Evolutionary conservation across 2,888 invertebrate genomes (phyloP).

Genomic region (Cacoxenus indagator): DNA sequence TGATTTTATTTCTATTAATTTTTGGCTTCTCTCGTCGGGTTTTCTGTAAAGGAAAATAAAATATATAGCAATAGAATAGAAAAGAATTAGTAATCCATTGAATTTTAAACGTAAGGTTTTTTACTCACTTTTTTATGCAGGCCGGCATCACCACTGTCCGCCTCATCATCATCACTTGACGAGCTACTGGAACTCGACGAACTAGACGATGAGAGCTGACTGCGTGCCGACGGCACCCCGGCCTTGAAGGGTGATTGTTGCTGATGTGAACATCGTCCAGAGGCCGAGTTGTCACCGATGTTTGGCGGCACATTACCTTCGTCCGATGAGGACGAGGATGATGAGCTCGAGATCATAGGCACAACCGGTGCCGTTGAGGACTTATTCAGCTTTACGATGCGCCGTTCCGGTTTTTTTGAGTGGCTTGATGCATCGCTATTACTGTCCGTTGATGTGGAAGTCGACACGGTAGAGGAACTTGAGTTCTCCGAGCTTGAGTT

Average conservation of each 20-base stretch:
- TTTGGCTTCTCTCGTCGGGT: constrained; percentile 66
- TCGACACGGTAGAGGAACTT: constrained; percentile 40
- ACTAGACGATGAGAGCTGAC: constrained; percentile 40
- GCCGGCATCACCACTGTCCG: constrained; percentile 55
- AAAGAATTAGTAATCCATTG: background rate
- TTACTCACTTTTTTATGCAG: constrained; percentile 47
- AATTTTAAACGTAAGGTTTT: too few species aligned
- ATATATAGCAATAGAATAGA: background rate
- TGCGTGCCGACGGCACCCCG: constrained; percentile 26
- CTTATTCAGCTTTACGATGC: constrained; percentile 55
- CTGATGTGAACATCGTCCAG: constrained; percentile 31
- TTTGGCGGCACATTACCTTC: constrained; percentile 40
- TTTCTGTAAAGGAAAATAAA: constrained; percentile 41
- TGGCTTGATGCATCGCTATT: constrained; percentile 2
- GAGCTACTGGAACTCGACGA: constrained; percentile 37
- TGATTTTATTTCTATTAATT: constrained; percentile 80
- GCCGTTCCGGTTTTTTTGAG: constrained; percentile 29
- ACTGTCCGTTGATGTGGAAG: constrained; percentile 27
- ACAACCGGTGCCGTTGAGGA: constrained; percentile 5
- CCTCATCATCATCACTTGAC: constrained; percentile 53
- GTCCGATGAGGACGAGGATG: constrained; percentile 50
- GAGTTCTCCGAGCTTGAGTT: constrained; percentile 19
- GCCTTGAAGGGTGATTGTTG: constrained; percentile 52
- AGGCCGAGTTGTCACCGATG: constrained; percentile 24
- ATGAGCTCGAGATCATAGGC: constrained; percentile 21